Percentiles rank a stretch among this genome's conserved stretches.
Evolutionary conservation across 2,888 invertebrate species (phyloP).

Genomic region (Hemistola chrysoprasaria): DNA sequence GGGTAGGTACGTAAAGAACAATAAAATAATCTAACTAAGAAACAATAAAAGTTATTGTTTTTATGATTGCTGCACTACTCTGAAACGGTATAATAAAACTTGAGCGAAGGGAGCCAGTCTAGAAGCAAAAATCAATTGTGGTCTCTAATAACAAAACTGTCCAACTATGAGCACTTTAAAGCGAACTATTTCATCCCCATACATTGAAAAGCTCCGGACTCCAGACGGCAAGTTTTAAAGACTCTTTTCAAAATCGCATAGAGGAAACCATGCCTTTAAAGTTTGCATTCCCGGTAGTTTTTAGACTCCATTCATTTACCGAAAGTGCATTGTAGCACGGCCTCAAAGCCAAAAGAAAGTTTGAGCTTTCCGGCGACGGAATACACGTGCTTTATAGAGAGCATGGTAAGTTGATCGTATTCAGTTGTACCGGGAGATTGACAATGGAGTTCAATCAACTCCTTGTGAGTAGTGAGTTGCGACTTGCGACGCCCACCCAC

Average conservation of each 20-base stretch:
- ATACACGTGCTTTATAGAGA: conserved; percentile 38
- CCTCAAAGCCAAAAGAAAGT: conserved; percentile 37
- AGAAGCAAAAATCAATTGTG: conserved; percentile 22
- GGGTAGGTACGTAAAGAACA: too few species aligned
- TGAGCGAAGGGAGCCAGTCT: conserved; percentile 4
- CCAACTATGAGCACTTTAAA: conserved; percentile 29
- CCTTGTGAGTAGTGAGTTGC: conserved; percentile 35
- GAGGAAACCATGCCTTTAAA: conserved; percentile 48
- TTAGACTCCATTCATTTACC: conserved; percentile 48
- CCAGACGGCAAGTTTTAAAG: conserved; percentile 35
- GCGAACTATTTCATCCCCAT: conserved; percentile 38
- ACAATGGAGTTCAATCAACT: conserved; percentile 76
- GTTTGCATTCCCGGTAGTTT: conserved; percentile 49
- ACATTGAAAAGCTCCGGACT: conserved; percentile 33
- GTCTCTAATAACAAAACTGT: conserved; percentile 17
- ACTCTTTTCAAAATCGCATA: conserved; percentile 40
- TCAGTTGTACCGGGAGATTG: conserved; percentile 64
- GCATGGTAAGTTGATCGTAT: conserved; percentile 44
- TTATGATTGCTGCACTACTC: too few species aligned
- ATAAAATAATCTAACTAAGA: too few species aligned
- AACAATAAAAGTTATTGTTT: too few species aligned
- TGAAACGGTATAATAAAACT: not conserved
- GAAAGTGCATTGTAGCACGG: conserved; percentile 46
- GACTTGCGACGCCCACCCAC: conserved; percentile 71
- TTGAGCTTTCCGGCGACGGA: conserved; percentile 41